A percentile compares a stretch with the other conserved stretches of the same genome.
phyloP scores from a whole-genome alignment of 2,888 invertebrate species.

The Drosophila kanekoi region DNA sequence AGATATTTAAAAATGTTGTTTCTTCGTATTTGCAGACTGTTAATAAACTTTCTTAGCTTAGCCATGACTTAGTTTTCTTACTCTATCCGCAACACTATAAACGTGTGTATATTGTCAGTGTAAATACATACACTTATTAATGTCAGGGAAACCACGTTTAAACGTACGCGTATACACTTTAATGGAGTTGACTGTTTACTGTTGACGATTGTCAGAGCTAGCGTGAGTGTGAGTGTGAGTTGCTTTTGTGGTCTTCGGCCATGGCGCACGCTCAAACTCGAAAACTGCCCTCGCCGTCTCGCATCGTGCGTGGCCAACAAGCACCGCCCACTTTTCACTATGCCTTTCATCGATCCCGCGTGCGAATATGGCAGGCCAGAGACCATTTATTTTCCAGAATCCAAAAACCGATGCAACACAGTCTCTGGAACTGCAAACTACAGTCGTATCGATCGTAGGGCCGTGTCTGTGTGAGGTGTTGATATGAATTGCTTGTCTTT shows the following conservation, averaged over 20 bases:
- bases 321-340: conserved; percentile 75
- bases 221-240: conserved; percentile 13
- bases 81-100: too few species aligned
- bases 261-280: conserved; percentile 71
- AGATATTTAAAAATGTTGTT: too few species aligned
- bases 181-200: conserved; percentile 35
- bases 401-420: conserved; percentile 45
- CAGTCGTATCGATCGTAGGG: conserved; percentile 45
- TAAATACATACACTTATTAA: background rate
- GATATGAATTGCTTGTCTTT: conserved; percentile 19
- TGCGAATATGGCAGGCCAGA: conserved; percentile 41
- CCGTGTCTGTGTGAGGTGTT: conserved; percentile 21
- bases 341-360: conserved; percentile 72
- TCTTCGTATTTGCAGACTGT: too few species aligned
- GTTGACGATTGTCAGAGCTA: conserved; percentile 14
- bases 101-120: too few species aligned
- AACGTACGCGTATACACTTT: background rate
- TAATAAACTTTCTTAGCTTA: too few species aligned
- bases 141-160: conserved; percentile 17
- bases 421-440: conserved; percentile 22
- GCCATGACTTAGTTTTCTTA: too few species aligned
- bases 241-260: conserved; percentile 39
- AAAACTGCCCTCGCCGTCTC: conserved; percentile 42
- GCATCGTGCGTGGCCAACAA: conserved; percentile 55
- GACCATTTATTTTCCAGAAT: conserved; percentile 64